Evolutionary conservation across 2,797 vertebrate genomes (phyloP).

Genomic region (Silurus aristotelis): DNA sequence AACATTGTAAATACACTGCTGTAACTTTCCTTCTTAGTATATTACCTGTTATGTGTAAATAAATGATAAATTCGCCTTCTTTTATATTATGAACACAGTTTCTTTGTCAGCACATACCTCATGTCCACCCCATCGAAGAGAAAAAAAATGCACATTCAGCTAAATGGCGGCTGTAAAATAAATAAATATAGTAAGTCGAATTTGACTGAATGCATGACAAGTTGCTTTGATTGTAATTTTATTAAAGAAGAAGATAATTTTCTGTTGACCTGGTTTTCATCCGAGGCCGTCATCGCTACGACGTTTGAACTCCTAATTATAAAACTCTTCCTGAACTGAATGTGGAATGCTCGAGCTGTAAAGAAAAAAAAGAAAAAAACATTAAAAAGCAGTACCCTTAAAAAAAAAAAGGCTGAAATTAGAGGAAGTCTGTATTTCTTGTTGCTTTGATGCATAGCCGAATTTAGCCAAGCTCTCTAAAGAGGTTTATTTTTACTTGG

Average conservation of each 20-base stretch:
- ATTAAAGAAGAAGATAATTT: background rate
- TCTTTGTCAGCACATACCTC: too few relatives aligned
- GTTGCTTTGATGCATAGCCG: background rate
- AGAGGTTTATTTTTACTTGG: background rate
- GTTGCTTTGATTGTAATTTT: background rate
- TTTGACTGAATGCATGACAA: background rate
- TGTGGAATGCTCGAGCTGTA: background rate
- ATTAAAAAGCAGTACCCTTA: background rate
- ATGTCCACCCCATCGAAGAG: too few relatives aligned
- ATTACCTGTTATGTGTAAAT: too few relatives aligned
- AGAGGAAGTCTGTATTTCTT: background rate
- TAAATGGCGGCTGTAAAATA: too few relatives aligned
- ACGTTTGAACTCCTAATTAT: constrained; percentile 2
- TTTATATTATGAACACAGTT: too few relatives aligned
- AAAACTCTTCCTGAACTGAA: background rate
- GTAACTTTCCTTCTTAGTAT: background rate
- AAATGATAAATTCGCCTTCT: too few relatives aligned
- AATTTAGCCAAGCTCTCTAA: background rate
- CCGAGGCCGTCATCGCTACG: background rate
- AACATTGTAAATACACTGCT: background rate
- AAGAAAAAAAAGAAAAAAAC: background rate
- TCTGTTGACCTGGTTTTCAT: background rate
- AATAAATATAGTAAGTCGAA: background rate
- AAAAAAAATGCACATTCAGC: too few relatives aligned
- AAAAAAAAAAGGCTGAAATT: background rate